Conservation (phyloP, 2,113 vertebrate species). For the Anthoscopus minutus region DNA sequence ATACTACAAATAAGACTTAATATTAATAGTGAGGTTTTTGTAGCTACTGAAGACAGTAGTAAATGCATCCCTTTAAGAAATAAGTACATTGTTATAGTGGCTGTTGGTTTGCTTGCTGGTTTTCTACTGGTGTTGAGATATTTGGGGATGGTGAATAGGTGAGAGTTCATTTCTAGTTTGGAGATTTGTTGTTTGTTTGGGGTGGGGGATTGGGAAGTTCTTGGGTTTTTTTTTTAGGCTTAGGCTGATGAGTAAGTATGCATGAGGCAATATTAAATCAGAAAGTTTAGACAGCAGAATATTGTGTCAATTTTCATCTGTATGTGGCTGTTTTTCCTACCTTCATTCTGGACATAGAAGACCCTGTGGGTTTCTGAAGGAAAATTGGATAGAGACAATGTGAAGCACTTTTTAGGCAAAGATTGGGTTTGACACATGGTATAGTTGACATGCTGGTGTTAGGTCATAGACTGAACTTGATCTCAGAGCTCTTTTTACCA, state of each 20-base stretch:
- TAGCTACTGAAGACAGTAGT: not conserved
- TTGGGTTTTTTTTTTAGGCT: not conserved
- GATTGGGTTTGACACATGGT: not conserved
- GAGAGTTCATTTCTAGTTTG: not conserved
- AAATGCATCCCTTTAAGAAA: not conserved
- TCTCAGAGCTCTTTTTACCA: not conserved
- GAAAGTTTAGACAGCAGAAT: not conserved
- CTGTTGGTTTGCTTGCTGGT: not conserved
- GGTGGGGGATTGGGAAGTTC: too few species aligned
- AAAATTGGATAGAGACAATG: not conserved
- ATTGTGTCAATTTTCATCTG: not conserved
- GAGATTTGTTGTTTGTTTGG: not conserved
- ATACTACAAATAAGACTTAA: not conserved
- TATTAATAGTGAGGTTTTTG: not conserved
- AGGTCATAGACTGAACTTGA: rapidly evolving
- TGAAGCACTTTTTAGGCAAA: not conserved
- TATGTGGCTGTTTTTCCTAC: not conserved
- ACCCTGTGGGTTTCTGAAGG: not conserved
- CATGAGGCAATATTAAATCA: not conserved
- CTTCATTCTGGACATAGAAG: not conserved
- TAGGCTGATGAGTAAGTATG: not conserved
- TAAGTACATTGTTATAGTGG: not conserved
- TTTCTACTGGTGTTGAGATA: not conserved
- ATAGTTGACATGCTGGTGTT: not conserved
- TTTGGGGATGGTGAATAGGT: not conserved